A percentile compares a stretch with the other conserved stretches of the same genome.
phyloP scores from a whole-genome alignment of 2,888 invertebrate genomes.

The Sussaba pulchella region DNA sequence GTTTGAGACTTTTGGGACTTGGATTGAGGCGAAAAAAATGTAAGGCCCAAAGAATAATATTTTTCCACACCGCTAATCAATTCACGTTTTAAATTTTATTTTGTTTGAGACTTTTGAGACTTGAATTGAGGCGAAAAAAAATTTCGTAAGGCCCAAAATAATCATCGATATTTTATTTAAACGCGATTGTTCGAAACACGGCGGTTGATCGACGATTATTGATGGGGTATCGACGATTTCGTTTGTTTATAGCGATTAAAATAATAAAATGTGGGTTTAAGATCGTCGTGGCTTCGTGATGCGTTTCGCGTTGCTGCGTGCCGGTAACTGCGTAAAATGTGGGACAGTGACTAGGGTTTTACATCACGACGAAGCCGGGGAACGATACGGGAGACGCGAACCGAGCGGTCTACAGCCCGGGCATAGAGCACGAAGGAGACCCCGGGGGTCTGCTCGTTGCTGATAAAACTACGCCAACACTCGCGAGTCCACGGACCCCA shows the following conservation, averaged over 20 bases:
- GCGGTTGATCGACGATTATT: background rate
- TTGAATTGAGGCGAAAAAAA: too few relatives aligned
- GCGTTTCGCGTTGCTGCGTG: conserved; percentile 63
- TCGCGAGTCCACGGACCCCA: too few relatives aligned
- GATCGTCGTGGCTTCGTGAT: conserved; percentile 39
- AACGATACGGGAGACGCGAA: conserved; percentile 46
- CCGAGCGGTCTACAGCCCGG: too few relatives aligned
- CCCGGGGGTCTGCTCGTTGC: too few relatives aligned
- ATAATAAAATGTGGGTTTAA: conserved; percentile 11
- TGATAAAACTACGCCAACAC: too few relatives aligned
- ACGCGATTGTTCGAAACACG: background rate
- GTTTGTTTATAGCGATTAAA: conserved; percentile 7
- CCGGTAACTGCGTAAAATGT: conserved; percentile 64
- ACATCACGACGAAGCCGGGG: conserved; percentile 43
- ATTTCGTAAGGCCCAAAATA: conserved; percentile 42
- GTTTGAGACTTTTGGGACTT: conserved; percentile 6
- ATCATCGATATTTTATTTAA: background rate
- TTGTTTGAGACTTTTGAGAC: conserved; percentile 9
- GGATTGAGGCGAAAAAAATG: too few relatives aligned
- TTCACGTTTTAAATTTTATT: background rate
- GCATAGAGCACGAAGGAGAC: too few relatives aligned
- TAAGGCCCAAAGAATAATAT: background rate
- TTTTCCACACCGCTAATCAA: background rate
- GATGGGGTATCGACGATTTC: background rate
- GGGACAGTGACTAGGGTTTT: conserved; percentile 47